Evolutionary conservation across 2,888 invertebrate genomes (phyloP).

Genomic region (Cheiracanthium punctorium): DNA sequence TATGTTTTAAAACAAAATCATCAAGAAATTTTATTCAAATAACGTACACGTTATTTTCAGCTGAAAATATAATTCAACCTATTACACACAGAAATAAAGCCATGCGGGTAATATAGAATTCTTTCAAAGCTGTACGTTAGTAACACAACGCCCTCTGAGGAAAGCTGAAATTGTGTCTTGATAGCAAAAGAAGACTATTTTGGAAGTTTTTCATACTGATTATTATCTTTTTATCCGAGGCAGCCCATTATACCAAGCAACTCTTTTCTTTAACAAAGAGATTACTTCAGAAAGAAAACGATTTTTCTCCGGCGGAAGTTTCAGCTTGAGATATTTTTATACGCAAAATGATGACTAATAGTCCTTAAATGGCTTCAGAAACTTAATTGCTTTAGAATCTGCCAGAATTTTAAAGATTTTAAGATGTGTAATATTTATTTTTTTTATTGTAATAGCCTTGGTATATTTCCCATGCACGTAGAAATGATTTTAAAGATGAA

Average conservation of each 20-base stretch:
- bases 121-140: slow-evolving; percentile 26
- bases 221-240: slow-evolving; percentile 44
- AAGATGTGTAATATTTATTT: background rate
- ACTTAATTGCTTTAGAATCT: too few relatives aligned
- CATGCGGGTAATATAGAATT: slow-evolving; percentile 36
- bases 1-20: too few relatives aligned
- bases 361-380: too few relatives aligned
- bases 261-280: slow-evolving; percentile 11
- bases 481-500: too few relatives aligned
- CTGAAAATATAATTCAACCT: too few relatives aligned
- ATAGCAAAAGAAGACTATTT: slow-evolving; percentile 18
- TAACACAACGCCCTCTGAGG: slow-evolving; percentile 46
- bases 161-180: slow-evolving; percentile 26
- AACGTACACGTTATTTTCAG: too few relatives aligned
- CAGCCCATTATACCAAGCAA: slow-evolving; percentile 47
- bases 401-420: too few relatives aligned
- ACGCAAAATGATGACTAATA: background rate
- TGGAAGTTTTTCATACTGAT: slow-evolving; percentile 34
- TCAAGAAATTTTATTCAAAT: too few relatives aligned
- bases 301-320: background rate
- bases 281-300: slow-evolving; percentile 6
- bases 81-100: too few relatives aligned
- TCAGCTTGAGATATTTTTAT: background rate
- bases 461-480: too few relatives aligned
- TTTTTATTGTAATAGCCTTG: too few relatives aligned